phyloP scores from a whole-genome alignment of 2,113 vertebrate genomes.

The Hippotragus niger region DNA sequence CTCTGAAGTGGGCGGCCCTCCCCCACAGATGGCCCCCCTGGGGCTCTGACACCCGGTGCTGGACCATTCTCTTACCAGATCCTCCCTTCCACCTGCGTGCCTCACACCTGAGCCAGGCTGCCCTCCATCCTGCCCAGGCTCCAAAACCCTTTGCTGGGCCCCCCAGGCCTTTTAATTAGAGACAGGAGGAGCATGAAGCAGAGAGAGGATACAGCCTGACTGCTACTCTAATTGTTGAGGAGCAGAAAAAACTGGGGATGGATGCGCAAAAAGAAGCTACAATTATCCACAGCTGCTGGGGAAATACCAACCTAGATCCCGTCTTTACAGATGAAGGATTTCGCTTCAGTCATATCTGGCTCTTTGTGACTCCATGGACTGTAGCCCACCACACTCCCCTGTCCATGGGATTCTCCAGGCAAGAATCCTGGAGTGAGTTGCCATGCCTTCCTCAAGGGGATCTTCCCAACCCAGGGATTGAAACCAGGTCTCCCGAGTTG shows the following conservation, averaged over 20 bases:
- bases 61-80: not conserved
- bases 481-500: not conserved
- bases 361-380: not conserved
- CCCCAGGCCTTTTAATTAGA: not conserved
- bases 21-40: not conserved
- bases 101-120: not conserved
- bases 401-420: not conserved
- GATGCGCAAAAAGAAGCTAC: not conserved
- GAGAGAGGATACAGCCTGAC: not conserved
- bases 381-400: not conserved
- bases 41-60: not conserved
- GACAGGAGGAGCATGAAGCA: not conserved
- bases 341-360: fast-evolving
- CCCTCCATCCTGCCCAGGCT: not conserved
- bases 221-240: not conserved
- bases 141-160: not conserved
- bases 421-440: not conserved
- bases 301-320: not conserved
- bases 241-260: not conserved
- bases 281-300: not conserved
- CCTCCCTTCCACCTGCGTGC: not conserved
- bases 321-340: not conserved
- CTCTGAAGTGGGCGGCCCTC: not conserved
- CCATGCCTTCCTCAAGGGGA: not conserved
- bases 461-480: not conserved